Base-by-base conservation (phyloP, 1,140 invertebrate genomes). In the Drosophila ercepeae region DNA sequence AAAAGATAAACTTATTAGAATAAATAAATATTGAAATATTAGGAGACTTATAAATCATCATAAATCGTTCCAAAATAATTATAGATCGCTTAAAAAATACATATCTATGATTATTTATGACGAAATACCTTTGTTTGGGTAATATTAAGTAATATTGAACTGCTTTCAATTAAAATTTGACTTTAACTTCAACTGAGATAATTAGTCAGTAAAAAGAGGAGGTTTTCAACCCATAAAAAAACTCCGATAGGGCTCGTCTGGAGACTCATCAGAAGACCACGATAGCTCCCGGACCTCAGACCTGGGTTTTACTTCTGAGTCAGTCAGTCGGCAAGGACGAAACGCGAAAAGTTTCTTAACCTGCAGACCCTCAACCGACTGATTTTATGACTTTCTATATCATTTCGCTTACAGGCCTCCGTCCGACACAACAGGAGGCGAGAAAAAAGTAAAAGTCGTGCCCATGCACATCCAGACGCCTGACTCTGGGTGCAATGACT, bases 401-500 rank as follows among this genome's bases (percentile, higher is more conserved):
- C 50, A 61, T 71, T 58, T 49, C 23, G 39, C 39, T 21, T 29
- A 25, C 21, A n/a, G n/a, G n/a, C n/a, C n/a, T n/a, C n/a, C n/a
- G n/a, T 2, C 21, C 13, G 13, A 27, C 18, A 32, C 53, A 19
- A 18, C 16, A 45, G 53, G 59, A 59, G 41, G 27, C 54, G 60
- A 25, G 53, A 25, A 51, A 79, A 83, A n/a, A 83, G 79, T 84
- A 84, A 86, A 84, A 86, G 76, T 86, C 42, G 36, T 25, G 54
- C 58, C 21, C 29, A 21, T 45, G 50, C 42, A 74, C 42, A 74
- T 61, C 70, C 58, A 71, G 54, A 39, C 60, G 41, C 42, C 19
- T 18, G 71, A 64, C 82, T 86, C 19, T 19, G 72, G 69, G 81
- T 86, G 77, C 81, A 86, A 76, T 86, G 81, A 81, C 81, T 86